phyloP scores from a whole-genome alignment of 2,888 invertebrate species.

The Augiades crinisus region DNA sequence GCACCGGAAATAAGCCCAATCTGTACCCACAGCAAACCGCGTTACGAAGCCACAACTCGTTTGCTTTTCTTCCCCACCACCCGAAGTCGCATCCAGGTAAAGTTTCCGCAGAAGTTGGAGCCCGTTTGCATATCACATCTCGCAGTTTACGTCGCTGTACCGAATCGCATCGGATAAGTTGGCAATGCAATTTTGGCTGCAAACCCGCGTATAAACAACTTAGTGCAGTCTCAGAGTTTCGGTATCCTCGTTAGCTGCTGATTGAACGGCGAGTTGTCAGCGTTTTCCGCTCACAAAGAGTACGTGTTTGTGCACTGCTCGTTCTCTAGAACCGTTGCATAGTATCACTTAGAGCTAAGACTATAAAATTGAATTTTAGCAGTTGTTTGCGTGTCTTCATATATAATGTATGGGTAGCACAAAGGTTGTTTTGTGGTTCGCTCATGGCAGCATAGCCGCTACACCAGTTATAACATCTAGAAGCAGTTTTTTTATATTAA shows the following conservation, averaged over 20 bases:
- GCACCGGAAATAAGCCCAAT: no score
- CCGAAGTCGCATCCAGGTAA: constrained; percentile 15
- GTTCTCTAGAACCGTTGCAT: no score
- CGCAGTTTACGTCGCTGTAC: constrained; percentile 10
- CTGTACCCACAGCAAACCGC: no score
- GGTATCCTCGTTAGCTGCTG: constrained; percentile 13
- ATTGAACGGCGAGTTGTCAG: constrained; percentile 16
- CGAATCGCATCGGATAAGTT: constrained; percentile 16
- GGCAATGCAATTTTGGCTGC: constrained; percentile 11
- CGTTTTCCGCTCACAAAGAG: neutral
- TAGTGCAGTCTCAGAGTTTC: constrained; percentile 11
- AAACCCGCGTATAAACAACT: constrained; percentile 11
- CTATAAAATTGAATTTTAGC: neutral
- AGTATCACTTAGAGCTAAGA: neutral
- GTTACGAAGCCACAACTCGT: neutral
- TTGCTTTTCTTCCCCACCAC: neutral
- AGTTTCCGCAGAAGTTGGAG: constrained; percentile 4
- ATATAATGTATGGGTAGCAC: no score
- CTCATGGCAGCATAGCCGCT: no score
- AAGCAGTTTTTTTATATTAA: no score
- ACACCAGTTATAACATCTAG: no score
- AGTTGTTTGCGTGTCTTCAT: neutral
- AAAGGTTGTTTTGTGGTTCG: no score
- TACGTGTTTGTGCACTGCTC: neutral
- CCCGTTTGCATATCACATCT: constrained; percentile 14